Evolutionary conservation across 2,888 invertebrate species (phyloP).

Genomic region (Phyllotreta cruciferae): DNA sequence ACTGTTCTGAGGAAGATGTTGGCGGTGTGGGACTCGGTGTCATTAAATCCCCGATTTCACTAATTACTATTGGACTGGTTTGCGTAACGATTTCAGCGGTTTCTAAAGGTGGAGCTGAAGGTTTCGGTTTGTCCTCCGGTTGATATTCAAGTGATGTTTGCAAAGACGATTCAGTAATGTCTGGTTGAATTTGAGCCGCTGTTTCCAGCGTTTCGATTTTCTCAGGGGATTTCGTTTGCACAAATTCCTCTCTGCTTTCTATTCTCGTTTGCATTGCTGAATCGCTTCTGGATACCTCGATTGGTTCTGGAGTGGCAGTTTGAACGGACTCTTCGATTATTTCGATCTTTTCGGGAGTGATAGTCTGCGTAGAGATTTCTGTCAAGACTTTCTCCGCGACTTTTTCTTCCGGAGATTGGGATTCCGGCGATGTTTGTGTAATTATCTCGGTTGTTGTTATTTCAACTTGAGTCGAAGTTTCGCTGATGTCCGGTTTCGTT

Average conservation of each 20-base stretch:
- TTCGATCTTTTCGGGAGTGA: conserved; percentile 52
- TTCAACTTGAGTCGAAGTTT: conserved; percentile 62
- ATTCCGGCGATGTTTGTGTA: conserved; percentile 62
- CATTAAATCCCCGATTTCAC: conserved; percentile 48
- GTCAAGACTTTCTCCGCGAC: conserved; percentile 47
- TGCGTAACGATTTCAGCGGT: conserved; percentile 61
- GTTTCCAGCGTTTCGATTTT: conserved; percentile 48
- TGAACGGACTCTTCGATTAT: conserved; percentile 54
- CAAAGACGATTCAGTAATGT: conserved; percentile 32
- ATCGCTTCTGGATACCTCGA: conserved; percentile 50
- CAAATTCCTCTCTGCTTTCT: conserved; percentile 52
- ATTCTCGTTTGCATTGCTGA: conserved; percentile 56
- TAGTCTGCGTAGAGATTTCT: conserved; percentile 61
- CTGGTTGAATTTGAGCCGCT: conserved; percentile 42
- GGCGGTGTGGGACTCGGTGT: conserved; percentile 40
- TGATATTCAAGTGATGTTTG: conserved; percentile 42
- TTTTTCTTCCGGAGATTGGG: conserved; percentile 45
- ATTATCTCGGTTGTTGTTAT: conserved; percentile 48
- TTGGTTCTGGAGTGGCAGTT: conserved; percentile 50
- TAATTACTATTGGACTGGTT: conserved; percentile 67
- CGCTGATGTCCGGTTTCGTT: conserved; percentile 59
- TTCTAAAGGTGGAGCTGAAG: conserved; percentile 37
- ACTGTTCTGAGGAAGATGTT: conserved; percentile 53
- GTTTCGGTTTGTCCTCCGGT: conserved; percentile 30
- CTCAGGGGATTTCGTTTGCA: conserved; percentile 60